These are phyloP conservation scores for Thaleichthys pacificus DNA, from an alignment of 2,797 vertebrate genomes.

Conservation along the genomic window DNA sequence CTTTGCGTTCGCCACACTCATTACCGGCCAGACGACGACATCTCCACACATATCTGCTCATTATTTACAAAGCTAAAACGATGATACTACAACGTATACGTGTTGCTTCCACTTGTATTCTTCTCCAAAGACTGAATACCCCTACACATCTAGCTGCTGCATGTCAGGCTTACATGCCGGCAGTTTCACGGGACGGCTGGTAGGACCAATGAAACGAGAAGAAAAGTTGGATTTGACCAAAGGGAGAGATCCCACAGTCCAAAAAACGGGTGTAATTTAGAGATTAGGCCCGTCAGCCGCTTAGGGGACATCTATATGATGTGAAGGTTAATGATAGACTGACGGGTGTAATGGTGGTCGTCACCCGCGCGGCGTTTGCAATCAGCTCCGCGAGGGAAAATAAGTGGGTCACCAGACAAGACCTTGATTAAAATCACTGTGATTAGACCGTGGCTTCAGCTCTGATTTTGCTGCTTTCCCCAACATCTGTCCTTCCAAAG, in stretches of 20 bases:
- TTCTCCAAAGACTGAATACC: too few relatives aligned
- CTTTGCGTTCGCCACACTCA: constrained; percentile 41
- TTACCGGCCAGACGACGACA: constrained; percentile 38
- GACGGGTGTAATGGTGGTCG: constrained; percentile 65
- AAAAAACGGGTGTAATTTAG: constrained; percentile 69
- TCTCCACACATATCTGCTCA: constrained; percentile 43
- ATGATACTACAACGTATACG: constrained; percentile 28
- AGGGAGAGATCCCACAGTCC: constrained; percentile 55
- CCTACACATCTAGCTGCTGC: too few relatives aligned
- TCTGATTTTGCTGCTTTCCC: constrained; percentile 73
- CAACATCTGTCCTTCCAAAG: constrained; percentile 71
- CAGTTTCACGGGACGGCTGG: constrained; percentile 1
- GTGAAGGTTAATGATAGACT: constrained; percentile 78
- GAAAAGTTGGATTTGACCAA: constrained; percentile 56
- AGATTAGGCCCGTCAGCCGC: constrained; percentile 69
- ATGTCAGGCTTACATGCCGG: constrained; percentile 18
- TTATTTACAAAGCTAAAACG: constrained; percentile 30
- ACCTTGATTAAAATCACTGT: constrained; percentile 78
- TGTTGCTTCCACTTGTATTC: neutral
- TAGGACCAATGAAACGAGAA: constrained; percentile 18
- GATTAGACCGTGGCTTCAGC: constrained; percentile 73
- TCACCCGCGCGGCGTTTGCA: constrained; percentile 67
- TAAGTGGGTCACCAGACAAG: constrained; percentile 76
- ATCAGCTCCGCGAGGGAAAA: constrained; percentile 73
- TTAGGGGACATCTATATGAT: constrained; percentile 70